Percentiles rank a stretch among this genome's conserved stretches.
These are phyloP conservation scores for Volucella inanis DNA, from an alignment of 2,888 invertebrate genomes.

Conservation along the genomic window DNA sequence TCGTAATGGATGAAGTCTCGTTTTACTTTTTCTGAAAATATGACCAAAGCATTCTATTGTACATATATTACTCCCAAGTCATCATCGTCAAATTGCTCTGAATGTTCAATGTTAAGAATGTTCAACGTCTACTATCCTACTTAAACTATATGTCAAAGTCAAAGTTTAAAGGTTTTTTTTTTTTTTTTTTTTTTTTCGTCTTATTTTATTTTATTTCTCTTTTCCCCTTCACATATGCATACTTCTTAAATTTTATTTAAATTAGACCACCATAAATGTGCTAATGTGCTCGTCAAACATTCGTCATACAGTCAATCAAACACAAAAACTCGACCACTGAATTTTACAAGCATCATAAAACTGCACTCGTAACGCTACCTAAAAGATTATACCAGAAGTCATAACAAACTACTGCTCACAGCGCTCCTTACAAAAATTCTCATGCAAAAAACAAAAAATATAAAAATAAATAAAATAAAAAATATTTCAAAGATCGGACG, in stretches of 20 bases:
- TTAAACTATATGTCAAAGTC: too few relatives aligned
- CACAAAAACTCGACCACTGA: slow-evolving; percentile 31
- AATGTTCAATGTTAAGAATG: too few relatives aligned
- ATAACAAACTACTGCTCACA: slow-evolving; percentile 52
- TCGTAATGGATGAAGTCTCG: too few relatives aligned
- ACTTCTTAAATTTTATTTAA: slow-evolving; percentile 24
- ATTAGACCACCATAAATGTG: slow-evolving; percentile 59
- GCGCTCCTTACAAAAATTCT: slow-evolving; percentile 58
- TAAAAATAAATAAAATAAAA: too few relatives aligned
- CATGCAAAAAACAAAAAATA: slow-evolving; percentile 54
- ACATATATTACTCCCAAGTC: too few relatives aligned
- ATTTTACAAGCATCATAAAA: slow-evolving; percentile 61
- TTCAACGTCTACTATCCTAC: too few relatives aligned
- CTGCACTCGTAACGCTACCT: slow-evolving; percentile 59
- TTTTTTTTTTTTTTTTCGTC: not conserved
- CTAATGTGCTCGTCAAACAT: slow-evolving; percentile 9
- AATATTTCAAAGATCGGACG: too few relatives aligned
- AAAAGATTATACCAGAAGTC: slow-evolving; percentile 65
- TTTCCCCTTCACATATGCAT: not conserved
- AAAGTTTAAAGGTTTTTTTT: not conserved
- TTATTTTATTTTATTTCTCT: too few relatives aligned
- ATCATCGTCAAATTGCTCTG: too few relatives aligned
- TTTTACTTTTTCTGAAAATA: too few relatives aligned
- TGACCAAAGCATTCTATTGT: too few relatives aligned
- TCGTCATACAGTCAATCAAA: slow-evolving; percentile 62